Conservation (phyloP, 2,113 vertebrate genomes). For the Nibea albiflora region DNA sequence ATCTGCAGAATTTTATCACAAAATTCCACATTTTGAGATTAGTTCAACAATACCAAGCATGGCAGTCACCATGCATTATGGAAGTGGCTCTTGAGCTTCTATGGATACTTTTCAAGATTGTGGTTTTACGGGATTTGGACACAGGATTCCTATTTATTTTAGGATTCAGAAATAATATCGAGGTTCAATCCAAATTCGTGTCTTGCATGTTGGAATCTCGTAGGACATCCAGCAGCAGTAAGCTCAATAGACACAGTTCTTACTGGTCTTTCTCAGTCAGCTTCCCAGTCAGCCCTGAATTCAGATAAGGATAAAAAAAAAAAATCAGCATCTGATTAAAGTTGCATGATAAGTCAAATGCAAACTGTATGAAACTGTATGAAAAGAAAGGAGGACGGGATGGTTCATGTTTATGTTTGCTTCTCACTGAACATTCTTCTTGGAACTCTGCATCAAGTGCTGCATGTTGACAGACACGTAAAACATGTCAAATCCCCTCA, state of each 20-base stretch:
- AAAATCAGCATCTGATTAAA: background rate
- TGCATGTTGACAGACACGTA: background rate
- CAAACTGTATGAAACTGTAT: background rate
- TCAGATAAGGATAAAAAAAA: constrained; percentile 10
- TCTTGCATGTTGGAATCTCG: background rate
- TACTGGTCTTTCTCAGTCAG: background rate
- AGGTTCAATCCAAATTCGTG: background rate
- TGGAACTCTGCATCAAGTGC: background rate
- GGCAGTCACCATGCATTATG: background rate
- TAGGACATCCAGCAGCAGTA: background rate
- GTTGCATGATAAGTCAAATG: background rate
- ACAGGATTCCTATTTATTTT: background rate
- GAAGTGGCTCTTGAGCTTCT: background rate
- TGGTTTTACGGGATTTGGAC: constrained; percentile 2
- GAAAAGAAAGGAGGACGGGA: background rate
- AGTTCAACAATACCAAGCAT: background rate
- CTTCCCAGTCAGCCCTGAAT: background rate
- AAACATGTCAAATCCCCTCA: background rate
- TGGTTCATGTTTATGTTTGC: background rate
- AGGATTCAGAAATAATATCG: background rate
- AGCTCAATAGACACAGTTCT: background rate
- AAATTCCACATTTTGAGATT: background rate
- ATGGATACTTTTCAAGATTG: background rate
- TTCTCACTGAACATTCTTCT: background rate
- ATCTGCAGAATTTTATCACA: background rate